phyloP scores from a whole-genome alignment of 2,113 vertebrate species.

The Alligator sinensis region DNA sequence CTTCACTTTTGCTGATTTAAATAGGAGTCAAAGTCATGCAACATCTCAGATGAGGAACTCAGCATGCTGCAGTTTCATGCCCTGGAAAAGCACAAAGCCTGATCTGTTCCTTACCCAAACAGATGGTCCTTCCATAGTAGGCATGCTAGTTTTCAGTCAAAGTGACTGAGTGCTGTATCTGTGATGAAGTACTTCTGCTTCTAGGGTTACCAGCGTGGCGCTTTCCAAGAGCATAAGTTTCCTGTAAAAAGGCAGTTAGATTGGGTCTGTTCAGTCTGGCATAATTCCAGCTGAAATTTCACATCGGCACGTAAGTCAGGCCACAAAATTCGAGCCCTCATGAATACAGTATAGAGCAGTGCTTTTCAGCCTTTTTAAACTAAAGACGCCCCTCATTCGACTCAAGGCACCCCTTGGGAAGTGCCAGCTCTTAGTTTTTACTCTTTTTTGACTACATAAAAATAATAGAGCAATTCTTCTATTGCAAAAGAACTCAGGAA shows the following conservation, averaged over 20 bases:
- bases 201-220: not conserved
- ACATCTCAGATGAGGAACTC: not conserved
- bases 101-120: not conserved
- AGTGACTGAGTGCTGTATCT: not conserved
- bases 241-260: not conserved
- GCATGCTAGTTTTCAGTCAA: not conserved
- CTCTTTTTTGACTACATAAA: too few species aligned
- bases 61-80: not conserved
- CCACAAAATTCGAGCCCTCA: not conserved
- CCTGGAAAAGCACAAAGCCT: not conserved
- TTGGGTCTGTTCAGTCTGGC: not conserved
- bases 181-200: not conserved
- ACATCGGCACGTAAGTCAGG: not conserved
- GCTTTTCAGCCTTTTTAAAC: too few species aligned
- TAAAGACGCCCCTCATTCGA: too few species aligned
- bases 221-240: not conserved
- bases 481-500: too few species aligned
- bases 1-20: not conserved
- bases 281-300: not conserved
- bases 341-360: too few species aligned
- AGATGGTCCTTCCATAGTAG: not conserved
- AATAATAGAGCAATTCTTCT: too few species aligned
- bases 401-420: too few species aligned
- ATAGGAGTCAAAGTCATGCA: not conserved
- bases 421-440: too few species aligned